Percentiles rank a stretch among this genome's conserved stretches.
phyloP scores from a whole-genome alignment of 2,113 vertebrate genomes.

The Catharus fuscescens region DNA sequence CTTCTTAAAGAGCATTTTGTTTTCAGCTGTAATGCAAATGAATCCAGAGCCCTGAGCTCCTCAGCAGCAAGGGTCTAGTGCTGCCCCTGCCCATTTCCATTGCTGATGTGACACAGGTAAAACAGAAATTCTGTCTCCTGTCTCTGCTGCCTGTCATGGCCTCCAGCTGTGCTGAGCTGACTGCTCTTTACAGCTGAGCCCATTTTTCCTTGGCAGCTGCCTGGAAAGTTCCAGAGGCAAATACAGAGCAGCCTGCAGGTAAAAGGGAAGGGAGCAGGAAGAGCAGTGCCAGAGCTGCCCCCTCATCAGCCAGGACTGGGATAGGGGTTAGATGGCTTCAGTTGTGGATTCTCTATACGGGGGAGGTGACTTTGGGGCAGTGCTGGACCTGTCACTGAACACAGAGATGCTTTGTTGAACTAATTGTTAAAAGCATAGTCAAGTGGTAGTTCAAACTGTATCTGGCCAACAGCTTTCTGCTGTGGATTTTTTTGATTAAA shows the following conservation, averaged over 20 bases:
- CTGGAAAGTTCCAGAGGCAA: background rate
- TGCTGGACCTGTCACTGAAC: background rate
- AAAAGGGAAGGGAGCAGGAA: background rate
- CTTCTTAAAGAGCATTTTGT: background rate
- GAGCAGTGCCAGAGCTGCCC: background rate
- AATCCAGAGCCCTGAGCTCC: background rate
- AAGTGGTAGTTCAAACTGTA: background rate
- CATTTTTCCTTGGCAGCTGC: background rate
- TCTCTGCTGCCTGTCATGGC: background rate
- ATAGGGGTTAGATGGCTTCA: background rate
- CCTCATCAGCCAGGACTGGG: background rate
- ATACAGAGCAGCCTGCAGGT: background rate
- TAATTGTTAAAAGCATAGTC: background rate
- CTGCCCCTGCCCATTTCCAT: background rate
- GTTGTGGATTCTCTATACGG: background rate
- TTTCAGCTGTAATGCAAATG: background rate
- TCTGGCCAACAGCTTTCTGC: background rate
- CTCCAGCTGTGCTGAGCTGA: background rate
- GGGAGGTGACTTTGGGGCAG: background rate
- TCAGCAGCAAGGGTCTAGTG: background rate
- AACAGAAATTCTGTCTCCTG: background rate
- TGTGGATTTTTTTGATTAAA: background rate
- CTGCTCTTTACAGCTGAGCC: background rate
- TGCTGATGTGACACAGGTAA: background rate
- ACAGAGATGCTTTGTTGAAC: background rate